Percentiles rank a stretch among this genome's conserved stretches.
Conservation (phyloP, 2,113 vertebrate species). For the Strigops habroptila region DNA sequence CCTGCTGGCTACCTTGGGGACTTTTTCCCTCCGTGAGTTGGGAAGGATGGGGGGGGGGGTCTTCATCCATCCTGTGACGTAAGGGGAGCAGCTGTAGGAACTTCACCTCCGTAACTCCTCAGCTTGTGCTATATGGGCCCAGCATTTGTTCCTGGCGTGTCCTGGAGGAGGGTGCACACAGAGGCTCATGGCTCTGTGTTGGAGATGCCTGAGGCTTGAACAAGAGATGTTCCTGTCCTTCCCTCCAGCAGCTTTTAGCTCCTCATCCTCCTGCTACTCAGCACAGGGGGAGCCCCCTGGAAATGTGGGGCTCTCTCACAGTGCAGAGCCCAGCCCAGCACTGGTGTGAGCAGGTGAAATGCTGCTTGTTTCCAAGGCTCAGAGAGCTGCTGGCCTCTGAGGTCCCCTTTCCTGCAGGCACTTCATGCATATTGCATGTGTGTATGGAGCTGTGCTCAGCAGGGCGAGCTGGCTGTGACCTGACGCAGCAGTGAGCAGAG, state of each 20-base stretch:
- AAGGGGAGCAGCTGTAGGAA: background rate
- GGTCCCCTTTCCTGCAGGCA: background rate
- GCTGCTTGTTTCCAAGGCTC: background rate
- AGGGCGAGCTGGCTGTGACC: fast-evolving
- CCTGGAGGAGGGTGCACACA: background rate
- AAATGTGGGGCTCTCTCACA: background rate
- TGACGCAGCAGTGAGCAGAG: background rate
- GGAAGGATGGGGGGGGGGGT: background rate
- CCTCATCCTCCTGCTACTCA: background rate
- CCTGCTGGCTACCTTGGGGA: background rate
- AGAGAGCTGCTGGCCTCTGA: background rate
- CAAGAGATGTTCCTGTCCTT: background rate
- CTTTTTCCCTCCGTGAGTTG: background rate
- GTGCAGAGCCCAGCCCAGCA: background rate
- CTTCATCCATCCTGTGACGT: background rate
- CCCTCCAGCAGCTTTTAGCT: background rate
- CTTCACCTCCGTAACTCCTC: background rate
- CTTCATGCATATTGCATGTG: background rate
- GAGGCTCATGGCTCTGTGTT: background rate
- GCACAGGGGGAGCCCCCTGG: background rate
- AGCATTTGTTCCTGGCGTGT: fast-evolving
- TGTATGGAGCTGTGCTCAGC: background rate
- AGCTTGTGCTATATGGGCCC: background rate
- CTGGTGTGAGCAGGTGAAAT: background rate
- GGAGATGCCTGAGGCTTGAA: background rate